Evolutionary conservation across 2,888 invertebrate genomes (phyloP).

Genomic region (Hartigia nigra): DNA sequence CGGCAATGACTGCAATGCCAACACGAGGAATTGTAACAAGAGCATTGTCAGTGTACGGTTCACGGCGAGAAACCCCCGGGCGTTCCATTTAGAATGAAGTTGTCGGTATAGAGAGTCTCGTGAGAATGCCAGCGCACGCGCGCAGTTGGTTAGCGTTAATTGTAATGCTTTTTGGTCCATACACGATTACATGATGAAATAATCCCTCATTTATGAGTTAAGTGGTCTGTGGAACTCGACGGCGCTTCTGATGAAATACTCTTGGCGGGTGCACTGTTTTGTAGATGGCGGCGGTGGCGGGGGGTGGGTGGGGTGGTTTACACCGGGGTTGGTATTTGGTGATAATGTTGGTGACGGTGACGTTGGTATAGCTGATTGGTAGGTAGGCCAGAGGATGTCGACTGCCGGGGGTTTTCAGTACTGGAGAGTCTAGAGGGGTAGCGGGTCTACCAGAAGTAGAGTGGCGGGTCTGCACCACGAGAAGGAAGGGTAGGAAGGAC

Average conservation of each 20-base stretch:
- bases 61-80: constrained; percentile 30
- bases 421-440: constrained; percentile 19
- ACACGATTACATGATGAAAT: constrained; percentile 63
- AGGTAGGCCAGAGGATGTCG: constrained; percentile 19
- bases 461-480: constrained; percentile 34
- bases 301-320: constrained; percentile 29
- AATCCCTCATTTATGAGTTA: constrained; percentile 64
- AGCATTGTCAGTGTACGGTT: not conserved
- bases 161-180: constrained; percentile 63
- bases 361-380: constrained; percentile 2
- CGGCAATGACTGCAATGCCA: not conserved
- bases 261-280: constrained; percentile 53
- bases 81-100: not conserved
- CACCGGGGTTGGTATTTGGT: constrained; percentile 19
- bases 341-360: not conserved
- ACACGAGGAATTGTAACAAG: not conserved
- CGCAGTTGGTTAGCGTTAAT: constrained; percentile 61
- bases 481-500: constrained; percentile 44
- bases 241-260: constrained; percentile 63
- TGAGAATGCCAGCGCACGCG: constrained; percentile 11
- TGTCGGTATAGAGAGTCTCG: not conserved
- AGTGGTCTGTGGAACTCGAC: constrained; percentile 63
- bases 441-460: constrained; percentile 5
- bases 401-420: not conserved
- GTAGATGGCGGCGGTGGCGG: constrained; percentile 47